Evolutionary conservation across 1,140 invertebrate species (phyloP).

Genomic region (Pseudomyrmex gracilis): DNA sequence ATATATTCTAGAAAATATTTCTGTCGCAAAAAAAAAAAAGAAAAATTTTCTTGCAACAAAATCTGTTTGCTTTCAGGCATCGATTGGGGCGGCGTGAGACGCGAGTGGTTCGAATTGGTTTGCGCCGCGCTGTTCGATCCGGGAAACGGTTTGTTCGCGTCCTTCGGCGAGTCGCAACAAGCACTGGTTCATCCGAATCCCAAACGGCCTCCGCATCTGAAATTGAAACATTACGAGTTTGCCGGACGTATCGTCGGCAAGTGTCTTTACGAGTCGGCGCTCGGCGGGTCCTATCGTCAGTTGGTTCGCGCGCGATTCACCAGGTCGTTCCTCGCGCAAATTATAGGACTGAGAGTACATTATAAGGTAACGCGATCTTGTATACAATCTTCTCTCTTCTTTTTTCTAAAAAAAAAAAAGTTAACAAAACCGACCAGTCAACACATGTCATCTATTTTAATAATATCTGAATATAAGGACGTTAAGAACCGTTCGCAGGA

Average conservation of each 20-base stretch:
- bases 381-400: neutral
- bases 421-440: neutral
- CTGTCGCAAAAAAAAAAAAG: too few species aligned
- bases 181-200: conserved; percentile 96
- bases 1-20: neutral
- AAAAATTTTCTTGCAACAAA: neutral
- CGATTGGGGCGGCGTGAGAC: conserved; percentile 96
- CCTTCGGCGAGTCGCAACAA: conserved; percentile 94
- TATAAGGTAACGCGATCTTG: conserved; percentile 89
- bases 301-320: conserved; percentile 95
- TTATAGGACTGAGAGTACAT: conserved; percentile 96
- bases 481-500: too few species aligned
- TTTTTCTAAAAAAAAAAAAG: neutral
- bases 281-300: conserved; percentile 95
- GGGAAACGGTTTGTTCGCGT: conserved; percentile 92
- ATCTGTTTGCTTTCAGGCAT: conserved; percentile 87
- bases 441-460: too few species aligned
- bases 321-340: conserved; percentile 96
- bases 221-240: conserved; percentile 96
- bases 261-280: conserved; percentile 95
- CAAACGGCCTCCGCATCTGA: conserved; percentile 90
- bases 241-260: conserved; percentile 97
- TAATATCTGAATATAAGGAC: too few species aligned
- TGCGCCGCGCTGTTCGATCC: conserved; percentile 95
- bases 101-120: conserved; percentile 97